Base-by-base conservation (phyloP, 2,797 vertebrate species). In the Parauchenoglanis ngamensis region DNA sequence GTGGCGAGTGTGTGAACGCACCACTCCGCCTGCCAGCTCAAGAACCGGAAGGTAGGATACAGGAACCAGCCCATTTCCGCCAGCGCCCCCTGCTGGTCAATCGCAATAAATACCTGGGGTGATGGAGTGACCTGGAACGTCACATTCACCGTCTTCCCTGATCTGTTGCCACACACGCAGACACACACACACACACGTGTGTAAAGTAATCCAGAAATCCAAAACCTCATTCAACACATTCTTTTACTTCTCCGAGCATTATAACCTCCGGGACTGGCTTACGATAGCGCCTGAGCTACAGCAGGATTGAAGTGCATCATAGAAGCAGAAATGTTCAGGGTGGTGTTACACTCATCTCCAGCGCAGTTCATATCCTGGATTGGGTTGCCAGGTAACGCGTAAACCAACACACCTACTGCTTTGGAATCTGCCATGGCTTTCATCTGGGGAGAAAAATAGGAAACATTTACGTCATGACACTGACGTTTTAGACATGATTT, bases 11-110 rank as follows among this genome's bases (percentile, higher is more conserved):
- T 40, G 70, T 44, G 13, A 15, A 80, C 91, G 90, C 87, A 96
- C 96, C 96, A 96, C 91, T 96, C 92, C 0, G 95, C 94, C 91
- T 96, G 96, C 96, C 96, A 96, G 93, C 91, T 92, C 52, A 96
- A 0, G 87, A 96, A 96, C 79, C 91, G 93, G 89, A 96, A 96
- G 0, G 94, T 81, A 0, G 96, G 95, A 90, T 96, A 96, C 56
- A 96, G 94, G 76, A 96, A 95, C 93, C 93, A 94, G 85, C 96
- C 96, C 90, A 92, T 93, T 92, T 96, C 96, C 4, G 94, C 92
- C 91, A 96, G 92, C 57, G 63, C 82, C 89, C 96, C 96, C 92
- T 93, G 93, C 23, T 93, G 95, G 93, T 96, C 92, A 10, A 96
- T 93, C 0, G 92, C 77, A 76, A 96, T 89, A 92, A 96, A 96